Base-by-base conservation (phyloP, 2,113 vertebrate genomes). In the Tychaedon coryphoeus region DNA sequence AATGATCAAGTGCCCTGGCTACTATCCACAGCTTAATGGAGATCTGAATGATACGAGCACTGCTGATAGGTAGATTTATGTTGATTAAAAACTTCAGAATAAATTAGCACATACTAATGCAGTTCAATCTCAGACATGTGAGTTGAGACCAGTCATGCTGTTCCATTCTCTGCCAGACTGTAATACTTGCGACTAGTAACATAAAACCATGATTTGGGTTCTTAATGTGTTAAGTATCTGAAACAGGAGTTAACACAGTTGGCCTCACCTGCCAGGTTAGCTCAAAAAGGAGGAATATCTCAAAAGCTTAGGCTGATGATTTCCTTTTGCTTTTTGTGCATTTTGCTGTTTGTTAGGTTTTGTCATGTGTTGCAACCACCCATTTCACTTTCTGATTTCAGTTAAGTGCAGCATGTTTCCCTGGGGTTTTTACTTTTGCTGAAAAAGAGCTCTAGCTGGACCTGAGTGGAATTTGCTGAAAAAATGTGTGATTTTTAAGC, bases 101-200 rank as follows among this genome's bases (percentile, higher is more conserved):
- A 66, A 73, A 51, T 79, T 38, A 47, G 56, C 38, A 25, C 38
- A 19, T 73, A 20, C 14, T 34, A 29, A 38, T 38, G 23, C 54
- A 65, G 9, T 50, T 91, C 33, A 64, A 0, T 73, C 14, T n/a
- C n/a, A 69, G 66, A 42, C 24, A 14, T 0, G 0, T 48, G n/a
- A 83, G 20, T 28, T 81, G 31, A 75, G 73, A 61, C 26, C 28
- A 45, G 48, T 23, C 48, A 3, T 60, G 24, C n/a, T 54, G 5
- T 57, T 12, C 14, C 10, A 6, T 79, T 75, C 36, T 58, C 31
- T 92, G 22, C 22, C 6, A 48, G 64, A 11, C 40, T 66, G 23
- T 78, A 51, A 25, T 14, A 15, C 6, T 78, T 82, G 43, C 11
- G 20, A 15, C 34, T 11, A 43, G 8, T 84, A 76, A 64, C 88